These are phyloP conservation scores for Papilio machaon DNA, from an alignment of 1,140 invertebrate species.

Conservation along the genomic window DNA sequence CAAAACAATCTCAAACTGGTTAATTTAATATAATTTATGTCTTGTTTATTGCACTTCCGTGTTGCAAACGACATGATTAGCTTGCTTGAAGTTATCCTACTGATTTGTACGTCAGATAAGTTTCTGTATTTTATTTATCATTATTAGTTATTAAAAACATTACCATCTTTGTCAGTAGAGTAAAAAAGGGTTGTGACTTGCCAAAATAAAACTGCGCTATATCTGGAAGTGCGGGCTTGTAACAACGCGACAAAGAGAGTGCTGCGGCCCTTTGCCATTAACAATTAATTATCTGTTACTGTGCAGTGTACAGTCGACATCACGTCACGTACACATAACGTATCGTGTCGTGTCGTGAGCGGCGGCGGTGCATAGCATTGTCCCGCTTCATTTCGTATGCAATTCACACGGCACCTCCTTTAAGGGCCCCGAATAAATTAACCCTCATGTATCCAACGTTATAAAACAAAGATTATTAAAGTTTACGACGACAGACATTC, in stretches of 20 bases:
- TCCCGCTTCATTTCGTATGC: slow-evolving; percentile 49
- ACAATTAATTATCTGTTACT: slow-evolving; percentile 58
- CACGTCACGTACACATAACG: slow-evolving; percentile 70
- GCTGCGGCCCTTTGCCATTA: slow-evolving; percentile 46
- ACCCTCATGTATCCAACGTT: neutral
- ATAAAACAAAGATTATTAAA: slow-evolving; percentile 6
- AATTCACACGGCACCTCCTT: slow-evolving; percentile 31
- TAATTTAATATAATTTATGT: neutral
- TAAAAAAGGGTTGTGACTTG: neutral
- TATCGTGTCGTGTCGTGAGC: slow-evolving; percentile 45
- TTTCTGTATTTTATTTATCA: too few species aligned
- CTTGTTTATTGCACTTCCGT: neutral
- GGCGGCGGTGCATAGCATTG: slow-evolving; percentile 65
- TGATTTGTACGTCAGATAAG: too few species aligned
- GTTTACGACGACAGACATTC: neutral
- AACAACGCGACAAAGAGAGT: neutral
- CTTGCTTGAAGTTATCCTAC: too few species aligned
- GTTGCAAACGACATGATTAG: neutral
- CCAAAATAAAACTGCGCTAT: neutral
- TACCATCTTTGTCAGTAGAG: too few species aligned
- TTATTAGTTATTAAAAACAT: too few species aligned
- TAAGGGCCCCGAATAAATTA: slow-evolving; percentile 13
- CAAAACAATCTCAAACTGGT: neutral
- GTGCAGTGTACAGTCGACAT: slow-evolving; percentile 50
- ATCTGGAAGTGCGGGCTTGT: neutral